Percentiles rank a stretch among this genome's conserved stretches.
Conservation (phyloP, 1,140 invertebrate species). For the Anoplophora glabripennis region DNA sequence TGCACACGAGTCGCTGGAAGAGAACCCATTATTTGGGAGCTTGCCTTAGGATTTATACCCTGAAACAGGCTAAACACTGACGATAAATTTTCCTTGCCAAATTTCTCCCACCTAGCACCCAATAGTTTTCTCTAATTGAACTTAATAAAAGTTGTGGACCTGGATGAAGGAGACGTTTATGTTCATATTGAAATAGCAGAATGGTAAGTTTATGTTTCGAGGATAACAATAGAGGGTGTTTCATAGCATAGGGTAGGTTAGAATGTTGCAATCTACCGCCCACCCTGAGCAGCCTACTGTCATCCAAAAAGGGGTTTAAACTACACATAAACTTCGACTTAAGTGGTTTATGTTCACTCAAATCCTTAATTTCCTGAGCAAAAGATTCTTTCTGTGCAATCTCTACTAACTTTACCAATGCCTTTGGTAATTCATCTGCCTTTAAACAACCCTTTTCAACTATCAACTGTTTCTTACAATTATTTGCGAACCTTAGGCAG, state of each 20-base stretch:
- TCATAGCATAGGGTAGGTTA: constrained; percentile 20
- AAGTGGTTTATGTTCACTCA: constrained; percentile 5
- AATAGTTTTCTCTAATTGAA: constrained; percentile 18
- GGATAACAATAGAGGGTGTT: constrained; percentile 24
- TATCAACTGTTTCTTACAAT: neutral
- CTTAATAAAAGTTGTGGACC: constrained; percentile 15
- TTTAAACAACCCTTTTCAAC: neutral
- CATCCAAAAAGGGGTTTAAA: constrained; percentile 24
- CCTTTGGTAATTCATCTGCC: constrained; percentile 5
- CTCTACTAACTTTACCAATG: constrained; percentile 1
- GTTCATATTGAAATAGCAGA: constrained; percentile 16
- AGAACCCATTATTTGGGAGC: constrained; percentile 20
- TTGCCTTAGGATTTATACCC: neutral
- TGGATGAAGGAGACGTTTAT: constrained; percentile 17
- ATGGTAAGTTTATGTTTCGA: constrained; percentile 8
- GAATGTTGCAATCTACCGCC: constrained; percentile 34
- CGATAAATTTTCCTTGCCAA: constrained; percentile 13
- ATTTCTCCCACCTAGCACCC: constrained; percentile 13
- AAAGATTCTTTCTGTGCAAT: neutral
- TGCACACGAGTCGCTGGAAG: constrained; percentile 8
- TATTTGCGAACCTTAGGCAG: too few relatives aligned
- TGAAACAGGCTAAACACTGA: constrained; percentile 20
- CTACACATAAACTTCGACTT: constrained; percentile 5
- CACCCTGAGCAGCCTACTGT: constrained; percentile 30
- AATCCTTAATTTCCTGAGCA: neutral